Evolutionary conservation across 2,797 vertebrate species (phyloP), one percentile per base, ranked within the genome.

Genomic region (Cyprinodon diabolis): DNA sequence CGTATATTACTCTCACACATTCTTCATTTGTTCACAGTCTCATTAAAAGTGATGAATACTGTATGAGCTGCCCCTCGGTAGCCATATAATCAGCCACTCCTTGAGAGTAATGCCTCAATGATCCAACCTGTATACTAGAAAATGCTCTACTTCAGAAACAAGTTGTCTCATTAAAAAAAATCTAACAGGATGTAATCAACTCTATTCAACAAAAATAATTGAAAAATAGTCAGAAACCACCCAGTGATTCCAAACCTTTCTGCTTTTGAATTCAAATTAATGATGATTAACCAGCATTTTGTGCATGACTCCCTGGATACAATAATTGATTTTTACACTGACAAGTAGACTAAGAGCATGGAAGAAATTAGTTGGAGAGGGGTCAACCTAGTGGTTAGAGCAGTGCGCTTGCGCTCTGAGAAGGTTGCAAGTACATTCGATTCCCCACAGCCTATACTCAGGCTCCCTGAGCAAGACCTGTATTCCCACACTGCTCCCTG

Each of bases 131-230:
- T 48, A 40, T 21, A 2, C n/a, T 19, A n/a, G 43, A 49, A 72
- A 65, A 72, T 70, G 52, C 56, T 15, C 23, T 19, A 48, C 54
- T 74, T 67, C 48, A 81, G 47, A 40, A 54, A 3, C 10, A 21
- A 79, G 57, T 19, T 73, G 12, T 47, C 68, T 63, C 65, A 30
- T 74, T 77, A 30, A 30, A 30, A 71, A 69, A 12, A 12, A 40
- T 57, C 13, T 19, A 52, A 52, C 52, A 25, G 4, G 12, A n/a
- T 35, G 30, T 63, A 30, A 79, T 79, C 52, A 65, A 56, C 51
- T 37, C n/a, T 58, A 40, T 37, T 43, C 9, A 30, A 30, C 30
- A 30, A 30, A 10, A 66, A n/a, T 60, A 23, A 65, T 35, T 35
- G 1, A 43, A 45, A 56, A 15, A 3, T 35, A 51, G 57, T 15